Percentiles rank a stretch among this genome's conserved stretches.
Evolutionary conservation across 1,140 invertebrate genomes (phyloP).

Genomic region (Bombyx mori): DNA sequence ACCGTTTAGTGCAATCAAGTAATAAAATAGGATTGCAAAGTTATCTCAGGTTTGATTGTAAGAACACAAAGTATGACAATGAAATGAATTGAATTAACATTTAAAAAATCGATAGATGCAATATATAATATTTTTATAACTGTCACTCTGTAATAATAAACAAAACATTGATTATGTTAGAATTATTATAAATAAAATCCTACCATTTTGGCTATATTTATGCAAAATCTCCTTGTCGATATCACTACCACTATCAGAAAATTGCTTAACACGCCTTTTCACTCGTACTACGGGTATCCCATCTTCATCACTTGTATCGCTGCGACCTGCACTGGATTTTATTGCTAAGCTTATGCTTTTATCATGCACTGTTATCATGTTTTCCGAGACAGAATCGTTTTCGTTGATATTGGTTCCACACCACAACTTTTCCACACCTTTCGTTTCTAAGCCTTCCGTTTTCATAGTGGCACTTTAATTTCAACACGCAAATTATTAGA

Average conservation of each 20-base stretch:
- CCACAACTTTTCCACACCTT: not conserved
- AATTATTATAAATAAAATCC: not conserved
- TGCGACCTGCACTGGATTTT: no score
- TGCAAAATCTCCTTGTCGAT: constrained; percentile 19
- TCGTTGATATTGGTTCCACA: not conserved
- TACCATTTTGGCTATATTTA: constrained; percentile 1
- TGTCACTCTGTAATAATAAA: no score
- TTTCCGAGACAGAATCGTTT: not conserved
- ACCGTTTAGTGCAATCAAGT: no score
- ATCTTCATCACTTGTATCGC: constrained; percentile 18
- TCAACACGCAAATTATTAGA: no score
- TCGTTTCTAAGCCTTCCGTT: constrained; percentile 92
- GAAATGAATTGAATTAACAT: no score
- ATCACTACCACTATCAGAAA: constrained; percentile 42
- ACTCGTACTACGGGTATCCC: constrained; percentile 9
- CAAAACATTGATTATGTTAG: no score
- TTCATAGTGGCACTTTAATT: constrained; percentile 78
- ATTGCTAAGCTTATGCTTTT: no score
- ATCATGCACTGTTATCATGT: not conserved
- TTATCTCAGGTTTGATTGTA: no score
- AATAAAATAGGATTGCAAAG: no score
- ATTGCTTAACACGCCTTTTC: constrained; percentile 22
- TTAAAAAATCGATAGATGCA: no score
- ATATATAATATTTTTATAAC: no score
- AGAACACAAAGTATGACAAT: no score